Evolutionary conservation across 1,140 invertebrate species (phyloP), one percentile per base, ranked within the genome.

Genomic region (Campodea augens): DNA sequence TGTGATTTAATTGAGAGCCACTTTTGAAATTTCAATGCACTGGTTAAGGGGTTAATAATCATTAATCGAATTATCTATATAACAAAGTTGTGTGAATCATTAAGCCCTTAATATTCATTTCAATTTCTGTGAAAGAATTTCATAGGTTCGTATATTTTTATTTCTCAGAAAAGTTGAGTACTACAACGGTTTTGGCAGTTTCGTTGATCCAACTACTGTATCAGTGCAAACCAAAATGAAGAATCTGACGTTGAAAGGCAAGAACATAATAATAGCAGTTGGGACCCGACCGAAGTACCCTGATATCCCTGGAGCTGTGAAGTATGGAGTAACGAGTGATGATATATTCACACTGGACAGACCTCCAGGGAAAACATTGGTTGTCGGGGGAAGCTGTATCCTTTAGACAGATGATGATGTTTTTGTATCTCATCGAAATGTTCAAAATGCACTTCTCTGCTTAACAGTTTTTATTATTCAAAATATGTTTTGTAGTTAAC

Each of bases 281-380:
- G 93, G 93, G 18, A 85, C 90, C 22, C 68, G 93, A 44, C 92
- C 93, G 0, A 71, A 69, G 23, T 86, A 85, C 58, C 70, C 71
- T 4, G 73, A 90, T 51, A 81, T 92, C 55, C 86, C 87, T 21
- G 92, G 92, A 27, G 88, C 83, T 21, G 54, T 77, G 10, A 87
- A 98, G 60, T 78, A 79, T 61, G 81, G 81, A 46, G 93, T 98
- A 50, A 90, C 81, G 38, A 96, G 90, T 61, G 95, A 98, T 66
- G 95, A 98, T 62, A 74, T 98, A 41, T 98, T 98, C 68, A 92
- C 87, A 52, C 66, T 97, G 47, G 60, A 74, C 0, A 71, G 77
- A 41, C 70, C 77, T 43, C 95, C 95, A 5, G 93, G 92, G 38
- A 96, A 92, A 63, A 98, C 93, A 0, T 68, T 97, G 5, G 72